A percentile compares a stretch with the other conserved stretches of the same genome.
phyloP scores from a whole-genome alignment of 1,140 invertebrate species.

The Homalodisca vitripennis region DNA sequence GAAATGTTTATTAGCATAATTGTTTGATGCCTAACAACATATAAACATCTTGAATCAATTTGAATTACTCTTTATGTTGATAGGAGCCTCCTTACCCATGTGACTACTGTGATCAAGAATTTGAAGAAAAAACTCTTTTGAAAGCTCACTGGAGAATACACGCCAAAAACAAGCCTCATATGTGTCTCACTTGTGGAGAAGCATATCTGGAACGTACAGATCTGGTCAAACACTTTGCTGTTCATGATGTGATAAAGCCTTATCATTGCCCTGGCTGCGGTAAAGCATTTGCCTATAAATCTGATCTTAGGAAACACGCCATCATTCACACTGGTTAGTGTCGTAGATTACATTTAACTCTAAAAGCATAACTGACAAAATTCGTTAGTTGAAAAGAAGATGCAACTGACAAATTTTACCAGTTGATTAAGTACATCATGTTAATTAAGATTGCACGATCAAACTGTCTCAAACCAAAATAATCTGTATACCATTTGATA shows the following conservation, averaged over 20 bases:
- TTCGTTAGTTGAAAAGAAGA: too few relatives aligned
- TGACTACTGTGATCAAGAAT: slow-evolving; percentile 38
- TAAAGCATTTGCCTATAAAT: slow-evolving; percentile 40
- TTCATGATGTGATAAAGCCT: slow-evolving; percentile 60
- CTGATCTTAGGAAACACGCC: slow-evolving; percentile 41
- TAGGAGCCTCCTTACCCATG: slow-evolving; percentile 41
- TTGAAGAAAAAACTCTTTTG: slow-evolving; percentile 35
- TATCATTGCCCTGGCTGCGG: slow-evolving; percentile 50
- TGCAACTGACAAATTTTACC: too few relatives aligned
- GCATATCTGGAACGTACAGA: slow-evolving; percentile 52
- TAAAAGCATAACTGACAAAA: too few relatives aligned
- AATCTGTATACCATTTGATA: too few relatives aligned
- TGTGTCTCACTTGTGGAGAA: slow-evolving; percentile 56
- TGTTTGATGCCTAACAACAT: neutral
- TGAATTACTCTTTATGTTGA: neutral
- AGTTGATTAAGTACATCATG: too few relatives aligned
- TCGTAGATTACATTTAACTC: too few relatives aligned
- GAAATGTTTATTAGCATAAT: too few relatives aligned
- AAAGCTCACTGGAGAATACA: slow-evolving; percentile 48
- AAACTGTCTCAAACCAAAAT: too few relatives aligned
- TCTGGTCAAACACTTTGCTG: slow-evolving; percentile 54
- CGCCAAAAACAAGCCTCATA: slow-evolving; percentile 54
- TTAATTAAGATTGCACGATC: too few relatives aligned
- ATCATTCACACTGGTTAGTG: slow-evolving; percentile 40
- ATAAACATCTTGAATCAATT: neutral